Evolutionary conservation across 2,113 vertebrate species (phyloP).

Genomic region (Cyprinodon brontotheroides): DNA sequence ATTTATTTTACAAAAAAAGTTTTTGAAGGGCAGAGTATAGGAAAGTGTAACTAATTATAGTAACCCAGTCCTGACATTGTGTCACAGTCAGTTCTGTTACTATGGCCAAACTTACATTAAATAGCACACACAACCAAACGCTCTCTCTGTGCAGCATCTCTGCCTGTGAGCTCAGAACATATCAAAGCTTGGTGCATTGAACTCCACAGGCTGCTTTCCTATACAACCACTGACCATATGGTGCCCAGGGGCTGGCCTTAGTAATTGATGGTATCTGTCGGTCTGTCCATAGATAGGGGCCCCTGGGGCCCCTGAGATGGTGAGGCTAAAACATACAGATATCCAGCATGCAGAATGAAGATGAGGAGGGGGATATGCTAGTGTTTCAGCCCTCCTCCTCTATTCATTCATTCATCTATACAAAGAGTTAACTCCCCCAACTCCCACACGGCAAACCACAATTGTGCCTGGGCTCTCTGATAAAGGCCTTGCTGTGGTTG

Average conservation of each 20-base stretch:
- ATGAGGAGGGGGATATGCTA: conserved; percentile 72
- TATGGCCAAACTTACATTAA: conserved; percentile 57
- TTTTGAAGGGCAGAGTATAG: conserved; percentile 14
- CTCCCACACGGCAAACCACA: conserved; percentile 73
- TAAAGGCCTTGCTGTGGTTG: conserved; percentile 63
- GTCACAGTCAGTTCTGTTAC: conserved; percentile 68
- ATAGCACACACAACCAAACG: conserved; percentile 38
- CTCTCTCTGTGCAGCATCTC: conserved; percentile 53
- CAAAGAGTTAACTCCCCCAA: conserved; percentile 78
- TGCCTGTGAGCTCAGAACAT: conserved; percentile 72
- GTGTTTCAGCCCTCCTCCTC: conserved; percentile 81
- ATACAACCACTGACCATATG: conserved; percentile 85
- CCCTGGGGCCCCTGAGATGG: conserved; percentile 64
- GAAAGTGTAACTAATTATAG: conserved; percentile 62
- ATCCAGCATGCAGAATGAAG: conserved; percentile 55
- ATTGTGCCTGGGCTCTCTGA: conserved; percentile 67
- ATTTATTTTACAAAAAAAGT: conserved; percentile 14
- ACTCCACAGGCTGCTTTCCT: conserved; percentile 71
- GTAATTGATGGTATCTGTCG: conserved; percentile 83
- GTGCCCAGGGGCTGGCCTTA: conserved; percentile 72
- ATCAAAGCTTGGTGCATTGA: conserved; percentile 68
- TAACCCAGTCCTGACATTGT: conserved; percentile 67
- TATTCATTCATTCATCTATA: conserved; percentile 79
- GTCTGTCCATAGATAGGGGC: conserved; percentile 64
- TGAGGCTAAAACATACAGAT: conserved; percentile 78